Base-by-base conservation (phyloP, 1,140 invertebrate genomes). In the Drosophila trapezifrons region DNA sequence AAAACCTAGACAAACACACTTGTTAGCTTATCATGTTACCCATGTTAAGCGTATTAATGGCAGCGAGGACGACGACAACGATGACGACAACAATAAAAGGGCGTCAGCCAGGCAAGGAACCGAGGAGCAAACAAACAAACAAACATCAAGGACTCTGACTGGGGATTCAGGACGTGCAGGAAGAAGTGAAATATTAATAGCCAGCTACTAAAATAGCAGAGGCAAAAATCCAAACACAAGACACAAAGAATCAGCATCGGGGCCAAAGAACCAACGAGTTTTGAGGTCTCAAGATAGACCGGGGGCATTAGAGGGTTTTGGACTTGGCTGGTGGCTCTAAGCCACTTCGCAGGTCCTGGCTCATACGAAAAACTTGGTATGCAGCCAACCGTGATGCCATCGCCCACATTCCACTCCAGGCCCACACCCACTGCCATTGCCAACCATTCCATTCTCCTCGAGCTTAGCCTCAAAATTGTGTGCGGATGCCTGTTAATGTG, bases 1-100 rank as follows among this genome's bases (percentile, higher is more conserved):
- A 84, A 78, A 77, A 67, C 76, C 80, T 83, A 87, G 83, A 80
- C 84, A 87, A 87, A 89, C 83, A 87, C 73, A 80, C 83, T 87
- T 89, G 84, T 87, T 89, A 80, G 84, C 84, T 89, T 87, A 87
- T 90, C 84, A 90, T 87, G 84, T 84, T 89, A 84, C 84, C 77
- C 80, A 87, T 80, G 83, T 89, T 89, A 89, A 87, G 76, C 76
- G 84, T 80, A 89, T 87, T 87, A 87, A 89, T 87, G 67, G 63
- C 70, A 76, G 38, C 52, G 47, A 80, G 37, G 59, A 71, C 54
- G 42, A 47, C 51, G 42, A 62, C 63, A 35, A 38, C 38, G 37
- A 60, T 51, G 47, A 78, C 74, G 57, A 59, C 64, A 64, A 67
- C 42, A 77, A 65, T 60, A 74, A 66, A 65, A 52, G 27, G 83